Evolutionary conservation across 1,140 invertebrate species (phyloP), one percentile per base, ranked within the genome.

Genomic region (Bombus difficillimus): DNA sequence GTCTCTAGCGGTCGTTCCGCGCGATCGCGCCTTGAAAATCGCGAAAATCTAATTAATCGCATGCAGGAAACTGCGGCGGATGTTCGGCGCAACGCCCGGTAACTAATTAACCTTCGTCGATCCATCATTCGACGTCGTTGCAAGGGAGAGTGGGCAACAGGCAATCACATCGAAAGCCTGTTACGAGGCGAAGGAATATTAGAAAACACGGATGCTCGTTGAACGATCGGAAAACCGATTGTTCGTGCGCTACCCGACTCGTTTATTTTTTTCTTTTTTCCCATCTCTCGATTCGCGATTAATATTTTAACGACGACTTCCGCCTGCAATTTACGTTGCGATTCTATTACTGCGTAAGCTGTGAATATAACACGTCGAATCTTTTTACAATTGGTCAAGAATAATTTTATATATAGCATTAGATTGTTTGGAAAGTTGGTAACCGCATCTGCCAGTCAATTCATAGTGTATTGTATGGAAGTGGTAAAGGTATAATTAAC

Each of bases 21-120:
- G 74, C 64, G 73, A 59, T 68, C 81, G 64, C 66, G 25, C 18
- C 41, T 57, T n/a, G 66, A 85, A 84, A 85, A 72, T 85, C 76
- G 83, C 76, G 83, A 80, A 85, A 85, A 85, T 85, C 83, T 85
- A 85, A 85, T 85, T 80, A 85, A 85, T 85, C 77, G 76, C 57
- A 72, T 80, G 68, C 83, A 85, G 83, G 76, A 85, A 85, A 73
- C 83, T 78, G 83, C 57, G 76, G 83, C 76, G 83, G 83, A 85
- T 85, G 83, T 80, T 72, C 68, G 77, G 32, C 69, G 83, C 47
- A 85, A 85, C 77, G 57, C 68, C 53, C 68, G 39, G 57, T 80
- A 85, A 72, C 83, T 85, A 85, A 85, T 85, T 85, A 85, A 85
- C 83, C 83, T 80, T 73, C 76, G 83, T 64, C 83, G 57, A 85